phyloP scores from a whole-genome alignment of 2,888 invertebrate genomes.

The Drosophila kokeensis region DNA sequence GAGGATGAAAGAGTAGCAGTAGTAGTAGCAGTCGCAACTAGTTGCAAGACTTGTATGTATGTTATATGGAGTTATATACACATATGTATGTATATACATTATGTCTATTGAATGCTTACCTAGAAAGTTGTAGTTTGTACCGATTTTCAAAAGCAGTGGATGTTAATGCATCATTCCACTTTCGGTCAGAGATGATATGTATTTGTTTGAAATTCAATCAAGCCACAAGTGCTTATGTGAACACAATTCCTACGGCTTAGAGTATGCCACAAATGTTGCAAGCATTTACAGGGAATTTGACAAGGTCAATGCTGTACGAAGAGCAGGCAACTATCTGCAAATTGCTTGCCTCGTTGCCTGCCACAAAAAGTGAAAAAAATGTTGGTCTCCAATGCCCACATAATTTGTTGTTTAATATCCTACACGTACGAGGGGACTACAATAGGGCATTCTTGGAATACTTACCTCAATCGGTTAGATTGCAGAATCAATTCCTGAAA shows the following conservation, averaged over 20 bases:
- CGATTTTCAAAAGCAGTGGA: background rate
- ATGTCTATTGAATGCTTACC: too few relatives aligned
- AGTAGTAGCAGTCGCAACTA: background rate
- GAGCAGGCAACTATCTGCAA: slow-evolving; percentile 27
- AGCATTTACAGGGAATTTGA: slow-evolving; percentile 18
- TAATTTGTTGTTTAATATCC: slow-evolving; percentile 30
- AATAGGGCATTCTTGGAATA: background rate
- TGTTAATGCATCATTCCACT: too few relatives aligned
- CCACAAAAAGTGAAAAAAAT: slow-evolving; percentile 9
- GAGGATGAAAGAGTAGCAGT: background rate
- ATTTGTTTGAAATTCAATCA: background rate
- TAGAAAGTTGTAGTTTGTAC: background rate
- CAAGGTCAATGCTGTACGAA: slow-evolving; percentile 13
- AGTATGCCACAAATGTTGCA: slow-evolving; percentile 32
- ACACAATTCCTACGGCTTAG: slow-evolving; percentile 1
- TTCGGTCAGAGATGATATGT: background rate
- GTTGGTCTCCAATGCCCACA: slow-evolving; percentile 31
- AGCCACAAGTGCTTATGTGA: background rate
- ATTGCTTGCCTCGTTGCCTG: slow-evolving; percentile 40
- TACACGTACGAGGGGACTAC: background rate
- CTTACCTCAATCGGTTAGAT: background rate
- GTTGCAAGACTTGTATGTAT: background rate
- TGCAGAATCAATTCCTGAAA: background rate
- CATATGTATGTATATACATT: too few relatives aligned
- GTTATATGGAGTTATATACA: too few relatives aligned